Percentiles rank a stretch among this genome's conserved stretches.
phyloP scores from a whole-genome alignment of 1,140 invertebrate genomes.

The Drosophila varians region DNA sequence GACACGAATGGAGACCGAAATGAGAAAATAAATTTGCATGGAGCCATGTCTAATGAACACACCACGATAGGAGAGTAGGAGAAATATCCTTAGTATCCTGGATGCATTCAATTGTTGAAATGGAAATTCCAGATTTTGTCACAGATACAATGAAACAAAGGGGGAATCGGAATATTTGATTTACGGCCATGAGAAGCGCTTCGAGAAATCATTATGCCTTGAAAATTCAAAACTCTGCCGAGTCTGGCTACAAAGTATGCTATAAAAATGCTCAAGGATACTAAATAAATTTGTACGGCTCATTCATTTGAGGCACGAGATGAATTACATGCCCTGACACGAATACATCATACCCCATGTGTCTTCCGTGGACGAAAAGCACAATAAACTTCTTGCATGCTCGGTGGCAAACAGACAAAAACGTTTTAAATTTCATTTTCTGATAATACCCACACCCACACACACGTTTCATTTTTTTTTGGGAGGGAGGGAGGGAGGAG shows the following conservation, averaged over 20 bases:
- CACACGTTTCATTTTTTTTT: not conserved
- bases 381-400: constrained; percentile 26
- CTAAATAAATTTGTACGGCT: constrained; percentile 8
- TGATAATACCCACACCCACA: constrained; percentile 53
- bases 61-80: constrained; percentile 32
- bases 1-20: constrained; percentile 17
- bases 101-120: constrained; percentile 69
- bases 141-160: constrained; percentile 37
- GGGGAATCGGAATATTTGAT: constrained; percentile 4
- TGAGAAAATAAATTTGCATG: constrained; percentile 48
- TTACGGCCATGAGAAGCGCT: too few relatives aligned
- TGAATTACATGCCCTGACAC: constrained; percentile 29
- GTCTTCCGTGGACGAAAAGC: not conserved
- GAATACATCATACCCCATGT: constrained; percentile 25
- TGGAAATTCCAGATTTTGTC: constrained; percentile 65
- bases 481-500: not conserved
- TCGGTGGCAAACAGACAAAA: constrained; percentile 32
- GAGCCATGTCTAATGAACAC: constrained; percentile 57
- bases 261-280: constrained; percentile 10
- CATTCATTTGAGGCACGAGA: constrained; percentile 13
- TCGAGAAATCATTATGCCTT: constrained; percentile 14
- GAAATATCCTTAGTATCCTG: not conserved
- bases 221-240: constrained; percentile 9
- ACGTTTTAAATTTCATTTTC: constrained; percentile 74
- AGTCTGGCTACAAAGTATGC: not conserved